These are phyloP conservation scores for Calycopis cecrops DNA, from an alignment of 1,140 invertebrate species.

Conservation along the genomic window DNA sequence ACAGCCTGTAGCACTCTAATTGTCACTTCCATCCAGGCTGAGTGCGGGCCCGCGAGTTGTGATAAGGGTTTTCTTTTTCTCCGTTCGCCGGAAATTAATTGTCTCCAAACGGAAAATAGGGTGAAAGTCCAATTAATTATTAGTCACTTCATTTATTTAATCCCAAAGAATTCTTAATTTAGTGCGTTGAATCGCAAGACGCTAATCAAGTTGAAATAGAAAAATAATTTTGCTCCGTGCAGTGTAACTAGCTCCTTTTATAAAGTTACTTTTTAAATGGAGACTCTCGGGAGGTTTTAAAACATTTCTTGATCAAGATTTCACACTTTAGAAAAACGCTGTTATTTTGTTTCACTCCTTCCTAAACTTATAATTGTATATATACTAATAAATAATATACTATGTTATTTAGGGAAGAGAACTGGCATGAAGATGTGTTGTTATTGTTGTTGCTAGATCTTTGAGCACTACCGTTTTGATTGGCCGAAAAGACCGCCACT, in stretches of 20 bases:
- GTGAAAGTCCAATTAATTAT: constrained; percentile 74
- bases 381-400: too few species aligned
- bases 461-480: too few species aligned
- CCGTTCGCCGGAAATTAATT: constrained; percentile 68
- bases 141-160: constrained; percentile 74
- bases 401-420: too few species aligned
- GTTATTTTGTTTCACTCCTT: too few species aligned
- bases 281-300: constrained; percentile 2
- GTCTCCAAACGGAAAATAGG: constrained; percentile 73
- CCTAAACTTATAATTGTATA: too few species aligned
- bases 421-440: too few species aligned
- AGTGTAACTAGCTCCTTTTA: constrained; percentile 6
- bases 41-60: constrained; percentile 48
- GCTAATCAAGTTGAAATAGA: constrained; percentile 4
- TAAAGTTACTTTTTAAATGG: constrained; percentile 3
- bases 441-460: too few species aligned
- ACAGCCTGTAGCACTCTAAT: constrained; percentile 35
- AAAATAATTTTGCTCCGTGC: constrained; percentile 2
- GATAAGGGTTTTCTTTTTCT: constrained; percentile 70
- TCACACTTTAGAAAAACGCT: too few species aligned
- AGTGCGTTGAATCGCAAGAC: not conserved
- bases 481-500: too few species aligned
- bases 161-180: constrained; percentile 46
- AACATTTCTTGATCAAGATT: constrained; percentile 2
- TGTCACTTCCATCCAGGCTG: constrained; percentile 47